These are phyloP conservation scores for Hemiscyllium ocellatum DNA, from an alignment of 2,113 vertebrate species.

Conservation along the genomic window DNA sequence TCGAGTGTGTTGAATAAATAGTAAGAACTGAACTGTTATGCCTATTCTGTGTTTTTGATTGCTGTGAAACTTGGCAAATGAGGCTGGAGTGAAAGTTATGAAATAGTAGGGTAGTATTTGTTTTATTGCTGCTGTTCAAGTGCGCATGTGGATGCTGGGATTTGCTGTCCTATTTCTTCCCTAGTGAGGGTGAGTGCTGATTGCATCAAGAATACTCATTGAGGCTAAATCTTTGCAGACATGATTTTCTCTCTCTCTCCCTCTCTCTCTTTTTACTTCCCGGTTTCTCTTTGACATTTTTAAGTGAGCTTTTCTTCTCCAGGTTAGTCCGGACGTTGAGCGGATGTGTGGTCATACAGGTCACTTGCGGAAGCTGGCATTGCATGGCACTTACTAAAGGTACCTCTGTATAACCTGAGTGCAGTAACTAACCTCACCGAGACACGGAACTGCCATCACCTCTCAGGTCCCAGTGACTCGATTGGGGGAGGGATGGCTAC, in stretches of 20 bases:
- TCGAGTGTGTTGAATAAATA: background rate
- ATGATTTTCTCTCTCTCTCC: background rate
- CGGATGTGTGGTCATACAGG: constrained; percentile 84
- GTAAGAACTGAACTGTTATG: no score
- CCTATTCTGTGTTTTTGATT: background rate
- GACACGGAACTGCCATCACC: background rate
- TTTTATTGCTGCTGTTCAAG: background rate
- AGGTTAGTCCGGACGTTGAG: constrained; percentile 89
- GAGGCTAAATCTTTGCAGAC: no score
- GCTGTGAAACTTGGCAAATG: no score
- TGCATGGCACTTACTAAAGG: constrained; percentile 94
- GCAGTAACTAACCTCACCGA: no score
- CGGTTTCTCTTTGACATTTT: background rate
- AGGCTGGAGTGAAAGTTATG: background rate
- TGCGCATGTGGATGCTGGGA: background rate
- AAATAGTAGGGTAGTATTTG: background rate
- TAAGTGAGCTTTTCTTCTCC: constrained; percentile 35
- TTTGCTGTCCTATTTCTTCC: background rate
- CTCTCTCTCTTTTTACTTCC: background rate
- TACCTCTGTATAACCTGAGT: constrained; percentile 44
- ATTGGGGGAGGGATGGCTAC: background rate
- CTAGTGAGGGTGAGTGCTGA: background rate
- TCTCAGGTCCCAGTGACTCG: background rate
- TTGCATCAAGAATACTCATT: background rate
- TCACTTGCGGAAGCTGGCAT: constrained; percentile 94